Conservation (phyloP, 2,113 vertebrate species). For the Suricata suricatta region DNA sequence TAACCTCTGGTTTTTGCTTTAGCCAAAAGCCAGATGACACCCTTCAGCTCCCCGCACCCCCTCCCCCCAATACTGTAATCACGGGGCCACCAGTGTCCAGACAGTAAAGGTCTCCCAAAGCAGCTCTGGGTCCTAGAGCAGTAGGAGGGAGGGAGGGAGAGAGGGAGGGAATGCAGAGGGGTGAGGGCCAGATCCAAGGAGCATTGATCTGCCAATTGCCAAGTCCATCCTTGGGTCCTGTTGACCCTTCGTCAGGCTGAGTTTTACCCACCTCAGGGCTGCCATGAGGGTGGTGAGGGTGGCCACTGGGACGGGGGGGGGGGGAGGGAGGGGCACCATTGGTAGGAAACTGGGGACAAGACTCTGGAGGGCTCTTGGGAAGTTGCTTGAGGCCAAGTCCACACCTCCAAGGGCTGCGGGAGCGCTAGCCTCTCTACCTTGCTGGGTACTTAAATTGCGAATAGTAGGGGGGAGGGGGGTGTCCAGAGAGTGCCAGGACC, state of each 20-base stretch:
- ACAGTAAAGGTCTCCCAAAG: not conserved
- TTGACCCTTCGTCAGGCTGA: not conserved
- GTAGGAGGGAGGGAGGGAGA: not conserved
- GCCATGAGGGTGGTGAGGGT: accelerated
- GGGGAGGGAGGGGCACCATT: no score
- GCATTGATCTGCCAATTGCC: not conserved
- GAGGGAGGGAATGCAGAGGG: not conserved
- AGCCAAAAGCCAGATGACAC: not conserved
- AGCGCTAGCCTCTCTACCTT: not conserved
- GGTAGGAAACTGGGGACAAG: not conserved
- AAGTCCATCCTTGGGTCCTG: not conserved
- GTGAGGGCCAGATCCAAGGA: not conserved
- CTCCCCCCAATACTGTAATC: not conserved
- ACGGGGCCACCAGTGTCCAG: not conserved
- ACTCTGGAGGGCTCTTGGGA: not conserved
- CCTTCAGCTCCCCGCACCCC: no score
- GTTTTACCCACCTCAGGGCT: not conserved
- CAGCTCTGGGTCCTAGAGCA: not conserved
- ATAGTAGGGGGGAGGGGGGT: no score
- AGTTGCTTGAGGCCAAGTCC: not conserved
- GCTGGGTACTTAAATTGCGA: not conserved
- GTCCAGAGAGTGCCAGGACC: not conserved
- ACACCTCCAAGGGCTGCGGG: not conserved
- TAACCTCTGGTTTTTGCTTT: not conserved
- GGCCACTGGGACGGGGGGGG: not conserved